These are phyloP conservation scores for Hemithea aestivaria DNA, from an alignment of 2,888 invertebrate species.

Conservation along the genomic window DNA sequence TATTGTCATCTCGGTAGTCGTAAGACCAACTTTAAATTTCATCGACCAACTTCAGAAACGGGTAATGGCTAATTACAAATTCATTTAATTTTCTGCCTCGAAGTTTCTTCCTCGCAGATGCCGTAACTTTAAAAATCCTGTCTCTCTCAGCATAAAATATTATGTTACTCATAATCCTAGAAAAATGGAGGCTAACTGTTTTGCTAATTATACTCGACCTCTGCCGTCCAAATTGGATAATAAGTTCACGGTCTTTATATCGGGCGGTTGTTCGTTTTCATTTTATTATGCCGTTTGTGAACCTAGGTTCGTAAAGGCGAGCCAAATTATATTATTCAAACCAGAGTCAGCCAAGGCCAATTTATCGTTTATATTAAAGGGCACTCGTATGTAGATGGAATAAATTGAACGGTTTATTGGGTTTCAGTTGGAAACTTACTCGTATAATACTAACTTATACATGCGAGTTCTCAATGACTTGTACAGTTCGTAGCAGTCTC, in stretches of 20 bases:
- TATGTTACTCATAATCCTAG: slow-evolving; percentile 8
- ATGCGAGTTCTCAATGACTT: slow-evolving; percentile 10
- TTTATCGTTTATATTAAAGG: slow-evolving; percentile 8
- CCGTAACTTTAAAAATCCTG: background rate
- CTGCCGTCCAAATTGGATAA: slow-evolving; percentile 3
- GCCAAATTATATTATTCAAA: slow-evolving; percentile 9
- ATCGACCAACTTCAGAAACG: slow-evolving; percentile 13
- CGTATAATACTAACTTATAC: background rate
- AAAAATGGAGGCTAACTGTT: slow-evolving; percentile 5
- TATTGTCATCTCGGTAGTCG: slow-evolving; percentile 4
- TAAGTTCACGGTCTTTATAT: slow-evolving; percentile 5
- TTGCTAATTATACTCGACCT: slow-evolving; percentile 15
- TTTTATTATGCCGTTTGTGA: slow-evolving; percentile 4
- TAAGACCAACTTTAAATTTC: slow-evolving; percentile 11
- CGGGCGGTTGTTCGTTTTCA: background rate
- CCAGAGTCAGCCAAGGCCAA: slow-evolving; percentile 4
- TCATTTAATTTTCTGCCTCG: slow-evolving; percentile 10
- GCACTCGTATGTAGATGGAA: slow-evolving; percentile 4
- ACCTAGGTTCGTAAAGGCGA: too few relatives aligned
- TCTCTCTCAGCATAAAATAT: slow-evolving; percentile 4
- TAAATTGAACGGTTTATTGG: slow-evolving; percentile 8
- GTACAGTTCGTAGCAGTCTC: slow-evolving; percentile 17
- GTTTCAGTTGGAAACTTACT: slow-evolving; percentile 10
- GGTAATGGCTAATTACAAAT: slow-evolving; percentile 18
- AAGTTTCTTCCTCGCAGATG: background rate